phyloP scores from a whole-genome alignment of 1,140 invertebrate genomes.

The Cheumatopsyche charites region DNA sequence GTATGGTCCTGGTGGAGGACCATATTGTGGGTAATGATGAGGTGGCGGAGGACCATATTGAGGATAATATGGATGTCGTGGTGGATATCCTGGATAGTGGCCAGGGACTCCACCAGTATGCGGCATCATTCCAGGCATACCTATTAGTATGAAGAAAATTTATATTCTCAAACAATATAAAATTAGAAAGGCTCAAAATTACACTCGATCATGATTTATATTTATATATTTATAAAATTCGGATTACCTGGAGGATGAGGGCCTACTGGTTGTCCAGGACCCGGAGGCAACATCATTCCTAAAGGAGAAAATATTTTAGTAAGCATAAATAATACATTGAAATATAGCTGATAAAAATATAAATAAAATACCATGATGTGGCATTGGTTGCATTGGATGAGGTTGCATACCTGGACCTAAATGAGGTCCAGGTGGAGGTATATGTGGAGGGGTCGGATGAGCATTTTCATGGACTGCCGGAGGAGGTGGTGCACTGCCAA shows the following conservation, averaged over 20 bases:
- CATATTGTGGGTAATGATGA: conserved; percentile 53
- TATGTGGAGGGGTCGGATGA: conserved; percentile 51
- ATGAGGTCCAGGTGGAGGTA: conserved; percentile 52
- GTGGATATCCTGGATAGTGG: conserved; percentile 60
- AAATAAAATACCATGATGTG: conserved; percentile 52
- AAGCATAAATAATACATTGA: no score
- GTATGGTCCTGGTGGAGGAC: conserved; percentile 46
- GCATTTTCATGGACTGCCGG: conserved; percentile 49
- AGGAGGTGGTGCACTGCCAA: conserved; percentile 47
- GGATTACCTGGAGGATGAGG: conserved; percentile 52
- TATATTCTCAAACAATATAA: not conserved
- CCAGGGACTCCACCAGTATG: conserved; percentile 61
- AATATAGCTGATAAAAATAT: not conserved
- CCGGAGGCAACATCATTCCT: conserved; percentile 58
- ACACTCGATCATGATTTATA: conserved; percentile 31
- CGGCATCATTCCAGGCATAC: conserved; percentile 58
- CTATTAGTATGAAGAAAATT: conserved; percentile 36
- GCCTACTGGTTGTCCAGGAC: conserved; percentile 59
- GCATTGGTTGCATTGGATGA: conserved; percentile 53
- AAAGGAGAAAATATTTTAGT: conserved; percentile 23
- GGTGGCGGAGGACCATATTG: conserved; percentile 66
- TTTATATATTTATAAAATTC: no score
- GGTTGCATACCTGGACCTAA: conserved; percentile 49
- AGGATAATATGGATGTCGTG: conserved; percentile 69
- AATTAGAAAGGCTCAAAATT: no score